Base-by-base conservation (phyloP, 2,888 invertebrate species). In the Diarsia dahlii region DNA sequence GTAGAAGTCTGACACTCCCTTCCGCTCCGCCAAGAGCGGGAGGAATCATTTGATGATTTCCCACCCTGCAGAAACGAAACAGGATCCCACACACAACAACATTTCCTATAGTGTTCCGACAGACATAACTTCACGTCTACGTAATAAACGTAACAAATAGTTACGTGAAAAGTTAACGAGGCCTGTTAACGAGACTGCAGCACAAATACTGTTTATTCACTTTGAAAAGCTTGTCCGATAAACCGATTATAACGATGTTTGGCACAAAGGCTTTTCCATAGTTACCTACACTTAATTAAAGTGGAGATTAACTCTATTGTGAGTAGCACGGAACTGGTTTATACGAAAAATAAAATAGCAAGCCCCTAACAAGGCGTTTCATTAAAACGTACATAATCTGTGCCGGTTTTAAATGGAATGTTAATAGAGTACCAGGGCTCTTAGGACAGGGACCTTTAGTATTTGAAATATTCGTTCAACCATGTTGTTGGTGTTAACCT, bases 181-280 rank as follows among this genome's bases (percentile, higher is more conserved):
- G 63, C 73, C 84, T 78, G 85, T 82, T 89, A 90, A 82, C 84
- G 74, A 82, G 84, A 60, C 80, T 85, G 75, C 80, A 85, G 79
- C 85, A 78, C 80, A 89, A 89, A 84, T 85, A 84, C 76, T 87
- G 88, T 87, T 91, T 88, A 88, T 90, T 89, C 90, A 86, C 89
- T 89, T 84, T 81, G 78, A 80, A 74, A 87, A 89, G 89, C 90
- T 89, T 81, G 88, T 88, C 88, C 87, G 90, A 87, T 92, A 93
- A 93, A 90, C 91, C 91, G 93, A 92, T 93, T 92, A 91, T 76
- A 86, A 85, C 80, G 65, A 80, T 83, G 88, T 80, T 84, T 84
- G 80, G 84, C 74, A 89, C 89, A 90, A 91, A 92, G 90, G 86
- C 84, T 88, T 81, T 73, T 73, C 67, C 80, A 70, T 70, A 74